Conservation (phyloP, 2,797 vertebrate species). For the Danio tinwini region DNA sequence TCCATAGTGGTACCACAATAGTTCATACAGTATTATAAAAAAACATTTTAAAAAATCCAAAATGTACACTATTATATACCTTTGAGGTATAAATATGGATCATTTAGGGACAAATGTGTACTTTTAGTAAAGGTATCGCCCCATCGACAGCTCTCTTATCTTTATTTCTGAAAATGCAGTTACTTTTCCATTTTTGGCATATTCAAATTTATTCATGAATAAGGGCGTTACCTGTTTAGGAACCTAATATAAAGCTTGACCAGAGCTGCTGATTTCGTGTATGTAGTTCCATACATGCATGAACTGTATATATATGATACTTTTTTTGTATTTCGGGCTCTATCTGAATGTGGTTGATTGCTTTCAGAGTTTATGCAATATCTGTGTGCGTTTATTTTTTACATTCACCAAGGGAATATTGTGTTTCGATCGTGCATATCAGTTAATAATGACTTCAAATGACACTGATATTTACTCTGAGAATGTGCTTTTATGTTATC, state of each 20-base stretch:
- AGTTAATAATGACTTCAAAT: slow-evolving; percentile 14
- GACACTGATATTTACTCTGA: not conserved
- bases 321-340: slow-evolving; percentile 4
- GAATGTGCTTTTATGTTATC: slow-evolving; percentile 25
- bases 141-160: no score
- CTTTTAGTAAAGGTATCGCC: no score
- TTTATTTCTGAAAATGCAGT: not conserved
- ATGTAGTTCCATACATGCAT: not conserved
- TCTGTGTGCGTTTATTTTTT: not conserved
- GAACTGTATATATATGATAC: not conserved
- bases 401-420: not conserved
- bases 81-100: no score
- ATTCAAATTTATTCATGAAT: slow-evolving; percentile 27
- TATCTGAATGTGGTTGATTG: not conserved
- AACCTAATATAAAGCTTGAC: not conserved
- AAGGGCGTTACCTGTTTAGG: not conserved
- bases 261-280: not conserved
- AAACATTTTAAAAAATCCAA: no score
- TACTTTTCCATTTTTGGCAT: not conserved
- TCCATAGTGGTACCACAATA: no score
- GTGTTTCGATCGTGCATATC: not conserved
- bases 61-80: no score
- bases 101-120: no score
- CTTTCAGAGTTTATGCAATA: not conserved
- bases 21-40: no score